Base-by-base conservation (phyloP, 2,888 invertebrate species). In the Drosophila incognita region DNA sequence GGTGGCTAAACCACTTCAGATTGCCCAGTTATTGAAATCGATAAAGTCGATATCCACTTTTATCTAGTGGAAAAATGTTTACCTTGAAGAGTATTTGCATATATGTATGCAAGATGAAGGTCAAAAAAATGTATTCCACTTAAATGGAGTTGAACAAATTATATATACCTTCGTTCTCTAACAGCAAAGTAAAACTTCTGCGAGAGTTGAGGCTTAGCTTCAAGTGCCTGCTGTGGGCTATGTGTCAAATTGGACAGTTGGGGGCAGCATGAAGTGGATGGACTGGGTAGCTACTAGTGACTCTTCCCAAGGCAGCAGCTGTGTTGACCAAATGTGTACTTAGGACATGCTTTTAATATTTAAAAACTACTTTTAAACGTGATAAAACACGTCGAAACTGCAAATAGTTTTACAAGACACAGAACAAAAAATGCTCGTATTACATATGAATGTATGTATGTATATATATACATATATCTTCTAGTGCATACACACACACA, bases 321-420 rank as follows among this genome's bases (percentile, higher is more conserved):
- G 86, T 77, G 77, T 74, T 76, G 79, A 83, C 87, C 87, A 83
- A 84, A 83, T 87, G 89, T 87, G 85, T 87, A 90, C 90, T 90
- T 90, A 89, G 91, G 88, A 91, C 89, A 89, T 92, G 91, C 85
- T 91, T 91, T 92, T 91, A 90, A 91, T 91, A 89, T 91, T 91
- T 88, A 86, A 86, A 85, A 90, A 87, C 87, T 84, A 86, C 87
- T 90, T 81, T 91, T 84, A 84, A 82, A 89, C 82, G 90, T 85
- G 90, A 92, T 91, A 92, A 91, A 91, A 91, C 84, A 90, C 90
- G 88, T 86, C 90, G 76, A 80, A 83, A 75, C 82, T 78, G 76
- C 80, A 86, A 83, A 87, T 79, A 76, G 76, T 80, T 66, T 60
- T 24, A 65, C 65, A 66, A 33, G 58, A 58, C 40, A 56, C 42